Evolutionary conservation across 1,140 invertebrate genomes (phyloP), one percentile per base, ranked within the genome.

Genomic region (Drosophila trapezifrons): DNA sequence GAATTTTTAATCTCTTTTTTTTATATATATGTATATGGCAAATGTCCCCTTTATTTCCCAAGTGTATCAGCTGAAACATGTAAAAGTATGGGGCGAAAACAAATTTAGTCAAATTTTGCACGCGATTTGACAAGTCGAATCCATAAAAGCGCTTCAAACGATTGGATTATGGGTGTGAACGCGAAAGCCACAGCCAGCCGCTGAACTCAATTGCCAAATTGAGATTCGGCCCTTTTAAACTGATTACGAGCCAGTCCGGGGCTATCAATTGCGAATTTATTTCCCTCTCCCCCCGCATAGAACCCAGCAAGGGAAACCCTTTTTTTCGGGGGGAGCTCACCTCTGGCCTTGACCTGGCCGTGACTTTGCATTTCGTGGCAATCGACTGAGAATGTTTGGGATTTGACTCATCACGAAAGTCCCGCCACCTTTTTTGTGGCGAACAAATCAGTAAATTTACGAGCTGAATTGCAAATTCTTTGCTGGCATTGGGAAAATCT

Each of bases 261-360:
- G 77, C 73, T 78, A 80, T 84, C 81, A 84, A 85, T 78, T 63
- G 81, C 51, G 77, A 84, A 85, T 84, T 85, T 84, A 80, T 80
- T 59, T 63, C 51, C 18, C 20, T 8, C n/a, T 22, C 57, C 13
- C 25, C 18, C 35, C 32, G 12, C 37, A 17, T 2, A 47, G 12
- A 47, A 40, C 8, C 8, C 32, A 22, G 32, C 51, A 2, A 37
- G 15, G 32, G 18, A 60, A 71, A 58, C 65, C 66, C 37, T 76
- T 76, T 74, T 52, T 42, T n/a, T n/a, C n/a, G n/a, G 32, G 37
- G 20, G 65, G 17, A 45, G 65, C 65, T 69, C 37, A 57, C 65
- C 67, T 71, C 13, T 45, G 74, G 56, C 80, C 80, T 84, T 83
- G 80, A 84, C 80, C 80, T 60, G 38, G 51, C 80, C 62, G 46